Evolutionary conservation across 1,140 invertebrate species (phyloP).

Genomic region (Rhopalosiphum maidis): DNA sequence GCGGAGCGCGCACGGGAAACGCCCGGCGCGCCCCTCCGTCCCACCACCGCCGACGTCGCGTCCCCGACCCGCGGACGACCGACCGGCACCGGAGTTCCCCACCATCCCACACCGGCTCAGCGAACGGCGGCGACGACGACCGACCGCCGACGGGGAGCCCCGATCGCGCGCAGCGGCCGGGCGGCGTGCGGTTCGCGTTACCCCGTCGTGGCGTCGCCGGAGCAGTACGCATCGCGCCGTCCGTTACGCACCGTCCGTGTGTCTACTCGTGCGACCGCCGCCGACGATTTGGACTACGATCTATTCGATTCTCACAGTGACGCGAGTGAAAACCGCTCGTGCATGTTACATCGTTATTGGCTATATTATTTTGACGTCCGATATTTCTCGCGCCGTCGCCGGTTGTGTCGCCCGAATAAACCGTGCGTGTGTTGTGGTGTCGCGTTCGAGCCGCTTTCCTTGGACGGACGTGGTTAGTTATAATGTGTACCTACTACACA

Average conservation of each 20-base stretch:
- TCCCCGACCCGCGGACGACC: not conserved
- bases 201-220: not conserved
- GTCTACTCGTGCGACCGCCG: not conserved
- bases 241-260: not conserved
- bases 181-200: conserved; percentile 16
- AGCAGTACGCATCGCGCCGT: not conserved
- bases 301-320: not conserved
- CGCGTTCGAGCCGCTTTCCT: not conserved
- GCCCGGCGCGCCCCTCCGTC: conserved; percentile 23
- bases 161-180: not conserved
- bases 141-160: not conserved
- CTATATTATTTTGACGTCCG: not conserved
- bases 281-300: not conserved
- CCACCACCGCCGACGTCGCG: not conserved
- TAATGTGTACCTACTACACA: not conserved
- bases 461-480: not conserved
- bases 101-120: not conserved
- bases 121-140: not conserved
- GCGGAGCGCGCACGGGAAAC: conserved; percentile 16
- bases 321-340: not conserved
- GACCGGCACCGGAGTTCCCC: too few relatives aligned
- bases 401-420: not conserved
- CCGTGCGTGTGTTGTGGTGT: not conserved
- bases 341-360: not conserved
- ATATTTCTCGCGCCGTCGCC: not conserved